phyloP scores from a whole-genome alignment of 2,888 invertebrate species.

The Nomada fucata region DNA sequence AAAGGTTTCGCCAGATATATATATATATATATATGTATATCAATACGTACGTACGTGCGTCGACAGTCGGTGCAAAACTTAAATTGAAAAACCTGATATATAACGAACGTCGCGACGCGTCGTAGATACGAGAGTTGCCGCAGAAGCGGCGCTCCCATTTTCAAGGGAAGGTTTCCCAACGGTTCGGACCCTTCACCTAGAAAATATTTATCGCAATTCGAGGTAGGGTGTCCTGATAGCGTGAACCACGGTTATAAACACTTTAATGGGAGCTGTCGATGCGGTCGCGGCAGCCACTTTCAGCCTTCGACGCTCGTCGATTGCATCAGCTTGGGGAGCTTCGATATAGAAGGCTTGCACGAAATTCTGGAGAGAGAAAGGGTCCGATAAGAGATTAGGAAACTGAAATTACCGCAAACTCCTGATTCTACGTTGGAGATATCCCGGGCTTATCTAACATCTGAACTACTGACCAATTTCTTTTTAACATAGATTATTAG shows the following conservation, averaged over 20 bases:
- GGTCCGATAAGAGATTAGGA: constrained; percentile 13
- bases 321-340: constrained; percentile 23
- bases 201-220: constrained; percentile 35
- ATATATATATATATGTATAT: not conserved
- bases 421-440: constrained; percentile 10
- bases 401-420: constrained; percentile 18
- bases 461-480: constrained; percentile 34
- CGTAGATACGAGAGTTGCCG: constrained; percentile 6
- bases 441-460: constrained; percentile 9
- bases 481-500: not conserved
- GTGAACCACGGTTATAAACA: constrained; percentile 72
- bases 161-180: not conserved
- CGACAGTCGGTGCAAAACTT: constrained; percentile 2
- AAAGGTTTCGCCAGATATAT: not conserved
- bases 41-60: not conserved
- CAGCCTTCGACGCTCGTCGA: constrained; percentile 51
- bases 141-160: not conserved
- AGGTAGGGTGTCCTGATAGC: constrained; percentile 49
- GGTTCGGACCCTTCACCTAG: constrained; percentile 9
- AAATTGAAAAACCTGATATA: constrained; percentile 15
- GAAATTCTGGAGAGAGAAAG: constrained; percentile 13
- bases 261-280: constrained; percentile 60
- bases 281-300: constrained; percentile 54
- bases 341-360: constrained; percentile 1
- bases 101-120: no score